Evolutionary conservation across 2,888 invertebrate species (phyloP), one percentile per base, ranked within the genome.

Genomic region (Oxytorus armatus): DNA sequence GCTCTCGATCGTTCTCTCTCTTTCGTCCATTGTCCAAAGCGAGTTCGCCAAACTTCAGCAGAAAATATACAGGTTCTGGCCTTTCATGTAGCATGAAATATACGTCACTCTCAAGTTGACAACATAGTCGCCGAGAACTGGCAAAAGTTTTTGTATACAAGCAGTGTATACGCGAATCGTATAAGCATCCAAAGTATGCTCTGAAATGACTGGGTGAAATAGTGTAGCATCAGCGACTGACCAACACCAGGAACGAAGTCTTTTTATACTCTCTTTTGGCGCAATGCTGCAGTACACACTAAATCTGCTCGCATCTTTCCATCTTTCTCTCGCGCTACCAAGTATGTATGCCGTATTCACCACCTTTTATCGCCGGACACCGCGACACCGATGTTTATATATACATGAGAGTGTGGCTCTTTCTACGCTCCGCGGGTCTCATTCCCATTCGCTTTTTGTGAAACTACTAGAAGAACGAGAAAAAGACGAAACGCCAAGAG

Each of bases 211-310:
- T 10, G 65, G 29, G 21, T 23, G 44, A 39, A 65, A 61, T n/a
- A 36, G 70, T 61, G 57, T 59, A 74, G 55, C 3, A 44, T 33
- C 33, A 61, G 16, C 23, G 21, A 44, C 33, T 44, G 73, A 33
- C 33, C n/a, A 74, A 65, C 14, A 8, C 16, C n/a, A 25, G 36
- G 65, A 70, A 65, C 72, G 42, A 14, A 57, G 10, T 57, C 47
- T 44, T 63, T 16, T 66, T 36, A 33, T 69, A 53, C 49, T 36
- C 39, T 39, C 36, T 70, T 47, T 44, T 57, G 47, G 63, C 39
- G 49, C 63, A 65, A 39, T 79, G 42, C 68, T 63, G 69, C 49
- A 73, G 73, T 69, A 42, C 53, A 11, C 16, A 47, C 55, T 33
- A 44, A 44, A 29, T 10, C 25, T n/a, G n/a, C 10, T 65, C 55